Evolutionary conservation across 2,888 invertebrate genomes (phyloP).

Genomic region (Parnassius glacialis): DNA sequence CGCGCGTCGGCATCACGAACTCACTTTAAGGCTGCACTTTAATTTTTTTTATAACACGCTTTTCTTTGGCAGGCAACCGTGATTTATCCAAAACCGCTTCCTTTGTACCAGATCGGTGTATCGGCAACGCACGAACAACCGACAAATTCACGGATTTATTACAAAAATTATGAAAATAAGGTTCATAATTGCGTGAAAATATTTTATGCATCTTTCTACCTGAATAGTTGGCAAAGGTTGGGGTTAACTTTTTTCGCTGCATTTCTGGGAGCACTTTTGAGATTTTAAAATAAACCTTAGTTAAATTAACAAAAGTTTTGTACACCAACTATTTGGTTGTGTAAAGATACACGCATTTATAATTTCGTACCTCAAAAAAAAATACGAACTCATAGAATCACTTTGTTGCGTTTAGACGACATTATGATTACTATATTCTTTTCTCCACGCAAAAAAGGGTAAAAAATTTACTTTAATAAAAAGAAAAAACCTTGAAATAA

Average conservation of each 20-base stretch:
- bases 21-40: conserved; percentile 3
- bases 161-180: conserved; percentile 6
- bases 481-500: no score
- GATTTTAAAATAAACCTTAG: background rate
- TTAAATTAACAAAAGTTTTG: conserved; percentile 1
- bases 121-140: conserved; percentile 32
- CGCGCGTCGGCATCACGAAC: conserved; percentile 29
- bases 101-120: conserved; percentile 27
- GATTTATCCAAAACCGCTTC: conserved; percentile 25
- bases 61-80: conserved; percentile 22
- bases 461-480: no score
- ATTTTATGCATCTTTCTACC: conserved; percentile 11
- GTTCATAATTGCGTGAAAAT: conserved; percentile 11
- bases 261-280: conserved; percentile 13
- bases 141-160: conserved; percentile 3
- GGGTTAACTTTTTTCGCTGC: conserved; percentile 15
- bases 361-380: no score
- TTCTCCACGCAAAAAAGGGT: no score
- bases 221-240: conserved; percentile 10
- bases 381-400: no score
- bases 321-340: no score
- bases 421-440: no score
- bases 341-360: no score
- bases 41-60: conserved; percentile 21
- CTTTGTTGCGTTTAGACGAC: no score